Evolutionary conservation across 2,888 invertebrate genomes (phyloP).

Genomic region (Venusia cambrica): DNA sequence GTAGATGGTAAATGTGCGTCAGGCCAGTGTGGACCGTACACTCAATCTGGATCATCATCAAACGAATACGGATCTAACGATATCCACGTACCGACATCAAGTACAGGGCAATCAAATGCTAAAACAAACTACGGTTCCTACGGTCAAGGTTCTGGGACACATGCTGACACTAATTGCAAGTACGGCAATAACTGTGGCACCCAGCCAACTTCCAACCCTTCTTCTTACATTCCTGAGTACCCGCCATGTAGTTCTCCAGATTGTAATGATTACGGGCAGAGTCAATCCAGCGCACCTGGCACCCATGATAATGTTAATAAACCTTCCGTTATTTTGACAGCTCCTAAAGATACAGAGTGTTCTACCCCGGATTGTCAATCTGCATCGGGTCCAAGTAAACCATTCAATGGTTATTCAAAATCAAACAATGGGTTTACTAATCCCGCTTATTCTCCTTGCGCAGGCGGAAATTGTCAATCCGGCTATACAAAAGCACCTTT

Average conservation of each 20-base stretch:
- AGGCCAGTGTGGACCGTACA: conserved; percentile 32
- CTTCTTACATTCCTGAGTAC: conserved; percentile 20
- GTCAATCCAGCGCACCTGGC: conserved; percentile 24
- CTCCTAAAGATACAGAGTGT: conserved; percentile 49
- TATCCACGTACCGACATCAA: conserved; percentile 14
- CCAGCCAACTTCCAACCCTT: conserved; percentile 9
- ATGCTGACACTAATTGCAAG: conserved; percentile 23
- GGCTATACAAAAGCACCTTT: conserved; percentile 22
- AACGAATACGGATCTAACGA: conserved; percentile 19
- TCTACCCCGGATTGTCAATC: conserved; percentile 26
- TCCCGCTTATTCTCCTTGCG: conserved; percentile 16
- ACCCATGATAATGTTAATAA: conserved; percentile 30
- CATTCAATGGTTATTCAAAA: conserved; percentile 7
- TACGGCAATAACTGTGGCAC: conserved; percentile 29
- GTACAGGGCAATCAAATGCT: conserved; percentile 3
- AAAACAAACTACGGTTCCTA: conserved; percentile 20
- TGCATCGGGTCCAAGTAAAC: conserved; percentile 3
- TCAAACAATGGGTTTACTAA: conserved; percentile 15
- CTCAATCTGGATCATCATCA: conserved; percentile 21
- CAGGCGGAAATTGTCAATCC: conserved; percentile 27
- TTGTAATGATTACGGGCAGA: conserved; percentile 30
- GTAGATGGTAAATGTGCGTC: conserved; percentile 38
- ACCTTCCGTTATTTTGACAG: conserved; percentile 48
- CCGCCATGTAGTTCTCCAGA: conserved; percentile 31
- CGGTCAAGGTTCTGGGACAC: conserved; percentile 7